Evolutionary conservation across 2,797 vertebrate species (phyloP), one percentile per base, ranked within the genome.

Genomic region (Mionectes olivaceus): DNA sequence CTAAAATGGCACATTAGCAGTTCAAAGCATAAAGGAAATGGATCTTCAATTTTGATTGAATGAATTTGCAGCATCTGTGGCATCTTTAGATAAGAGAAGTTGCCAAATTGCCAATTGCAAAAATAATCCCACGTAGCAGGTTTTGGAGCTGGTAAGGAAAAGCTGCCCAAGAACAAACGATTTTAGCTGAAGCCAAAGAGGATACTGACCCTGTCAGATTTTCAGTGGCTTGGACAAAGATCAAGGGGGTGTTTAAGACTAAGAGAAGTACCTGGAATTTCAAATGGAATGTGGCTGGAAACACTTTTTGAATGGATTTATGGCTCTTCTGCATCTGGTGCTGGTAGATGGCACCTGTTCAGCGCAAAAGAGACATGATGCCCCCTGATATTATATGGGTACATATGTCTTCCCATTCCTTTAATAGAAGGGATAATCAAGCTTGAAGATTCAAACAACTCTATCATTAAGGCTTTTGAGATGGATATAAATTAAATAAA

Each of bases 241-340:
- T 74, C 90, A 94, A 92, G 74, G 65, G 17, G 1, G 0, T 7
- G 43, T 73, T 74, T 61, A 81, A 63, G 50, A 52, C 50, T 79
- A 55, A 77, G 16, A 56, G 44, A 80, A 91, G 39, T 35, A 85
- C 49, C 67, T 87, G 59, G 60, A 93, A 93, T 76, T 90, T 76
- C 70, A 78, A 71, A 69, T 2, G 71, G 59, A 81, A n/a, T 74
- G n/a, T 64, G 68, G 6, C 59, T 85, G 60, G 71, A 89, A 64
- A 60, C 39, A n/a, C 13, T 74, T 63, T 86, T 60, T 39, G 55
- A 69, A 67, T 19, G 68, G 90, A 95, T 93, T 95, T 82, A 84
- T 60, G 69, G 41, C 61, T 76, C 61, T 68, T 87, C 65, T 86
- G 90, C 94, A 95, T 95, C 95, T 97, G 96, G 83, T 95, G 83